Evolutionary conservation across 2,113 vertebrate genomes (phyloP), one percentile per base, ranked within the genome.

Genomic region (Vidua macroura): DNA sequence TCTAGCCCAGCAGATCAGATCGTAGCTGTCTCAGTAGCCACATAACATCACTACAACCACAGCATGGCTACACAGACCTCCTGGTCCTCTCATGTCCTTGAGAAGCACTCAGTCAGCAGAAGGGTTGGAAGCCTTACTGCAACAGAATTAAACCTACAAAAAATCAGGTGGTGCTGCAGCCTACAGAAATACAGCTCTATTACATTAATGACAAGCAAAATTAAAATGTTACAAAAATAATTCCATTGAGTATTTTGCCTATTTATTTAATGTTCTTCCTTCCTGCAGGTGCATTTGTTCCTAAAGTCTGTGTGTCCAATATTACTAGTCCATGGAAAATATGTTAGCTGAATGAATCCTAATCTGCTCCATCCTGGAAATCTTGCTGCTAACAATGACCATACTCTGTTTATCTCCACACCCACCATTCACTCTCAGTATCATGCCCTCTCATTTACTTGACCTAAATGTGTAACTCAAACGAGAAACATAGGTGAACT

Each of bases 331-430:
- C 69, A 86, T 66, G 93, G 92, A 96, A 96, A 96, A 90, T 88
- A 87, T 12, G 68, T 68, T 56, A 78, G 79, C 44, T 90, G 90
- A 97, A 96, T 81, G 80, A 95, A 96, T 86, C 69, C 79, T 92
- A 46, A 88, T 72, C 88, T 97, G 93, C 92, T 86, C 90, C 96
- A 96, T 90, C 83, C 90, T 88, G 92, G 93, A 96, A 97, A 94
- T 67, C 83, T 60, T 63, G 53, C 76, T 78, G 79, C 27, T 92
- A 94, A 96, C 95, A 94, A 94, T 64, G 83, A 84, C 77, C 63
- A 15, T 30, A 74, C 49, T 91, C 74, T 37, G 72, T 92, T 96
- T 90, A 64, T 64, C 62, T 92, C 78, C 81, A 92, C 95, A 94
- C 93, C 90, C 92, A 92, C 86, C 83, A 74, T 87, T 94, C 86